Percentiles rank a stretch among this genome's conserved stretches.
phyloP scores from a whole-genome alignment of 2,888 invertebrate genomes.

The Synanthedon tipuliformis region DNA sequence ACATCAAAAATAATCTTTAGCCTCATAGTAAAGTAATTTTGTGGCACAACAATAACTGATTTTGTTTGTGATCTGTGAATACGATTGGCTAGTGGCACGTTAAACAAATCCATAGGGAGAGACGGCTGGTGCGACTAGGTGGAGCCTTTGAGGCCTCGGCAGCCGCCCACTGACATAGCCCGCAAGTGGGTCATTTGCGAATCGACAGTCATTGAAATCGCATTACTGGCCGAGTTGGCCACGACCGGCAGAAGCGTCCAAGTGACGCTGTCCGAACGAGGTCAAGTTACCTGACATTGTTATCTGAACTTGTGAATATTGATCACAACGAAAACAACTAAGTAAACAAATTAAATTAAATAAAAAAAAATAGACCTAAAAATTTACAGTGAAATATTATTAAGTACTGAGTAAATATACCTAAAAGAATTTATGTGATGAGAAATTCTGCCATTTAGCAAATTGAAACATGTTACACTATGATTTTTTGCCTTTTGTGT shows the following conservation, averaged over 20 bases:
- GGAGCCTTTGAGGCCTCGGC: conserved; percentile 15
- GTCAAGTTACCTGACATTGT: conserved; percentile 34
- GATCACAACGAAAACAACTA: too few relatives aligned
- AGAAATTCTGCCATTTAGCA: too few relatives aligned
- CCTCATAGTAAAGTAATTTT: too few relatives aligned
- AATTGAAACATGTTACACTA: too few relatives aligned
- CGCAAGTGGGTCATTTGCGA: conserved; percentile 45
- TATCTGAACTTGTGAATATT: conserved; percentile 28
- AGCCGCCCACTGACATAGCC: conserved; percentile 21
- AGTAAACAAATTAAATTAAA: too few relatives aligned
- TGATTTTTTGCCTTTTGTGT: too few relatives aligned
- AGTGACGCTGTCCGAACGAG: conserved; percentile 15
- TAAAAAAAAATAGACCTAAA: too few relatives aligned
- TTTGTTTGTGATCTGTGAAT: conserved; percentile 8
- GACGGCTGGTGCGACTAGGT: conserved; percentile 1
- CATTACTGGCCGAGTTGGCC: conserved; percentile 24
- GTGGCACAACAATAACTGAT: not conserved
- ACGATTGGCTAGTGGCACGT: conserved; percentile 27
- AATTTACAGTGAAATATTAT: too few relatives aligned
- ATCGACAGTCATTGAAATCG: conserved; percentile 38
- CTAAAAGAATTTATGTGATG: too few relatives aligned
- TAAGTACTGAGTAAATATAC: too few relatives aligned
- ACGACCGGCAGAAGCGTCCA: conserved; percentile 7
- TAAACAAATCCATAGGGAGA: conserved; percentile 1
- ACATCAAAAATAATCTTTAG: too few relatives aligned